phyloP scores from a whole-genome alignment of 2,113 vertebrate genomes.

The Brachionichthys hirsutus region DNA sequence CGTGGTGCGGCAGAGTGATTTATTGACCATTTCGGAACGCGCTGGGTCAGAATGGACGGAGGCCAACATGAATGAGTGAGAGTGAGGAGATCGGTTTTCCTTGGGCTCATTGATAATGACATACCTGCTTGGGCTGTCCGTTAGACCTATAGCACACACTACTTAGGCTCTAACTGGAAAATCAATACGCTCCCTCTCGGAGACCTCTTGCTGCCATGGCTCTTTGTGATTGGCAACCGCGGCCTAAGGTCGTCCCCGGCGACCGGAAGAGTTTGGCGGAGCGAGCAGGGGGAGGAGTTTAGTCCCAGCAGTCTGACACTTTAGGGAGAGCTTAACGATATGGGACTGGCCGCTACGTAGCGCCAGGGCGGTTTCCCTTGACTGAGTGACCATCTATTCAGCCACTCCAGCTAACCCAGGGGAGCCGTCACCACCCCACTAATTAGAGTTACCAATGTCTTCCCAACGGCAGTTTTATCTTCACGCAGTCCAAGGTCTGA shows the following conservation, averaged over 20 bases:
- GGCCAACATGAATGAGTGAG: slow-evolving; percentile 86
- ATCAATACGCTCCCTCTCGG: slow-evolving; percentile 92
- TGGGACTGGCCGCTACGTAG: slow-evolving; percentile 85
- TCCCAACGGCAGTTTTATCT: slow-evolving; percentile 45
- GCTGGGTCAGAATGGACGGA: slow-evolving; percentile 83
- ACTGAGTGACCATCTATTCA: slow-evolving; percentile 87
- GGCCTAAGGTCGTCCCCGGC: slow-evolving; percentile 93
- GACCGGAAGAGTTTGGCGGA: slow-evolving; percentile 82
- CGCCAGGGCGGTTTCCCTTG: slow-evolving; percentile 84
- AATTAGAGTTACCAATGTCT: slow-evolving; percentile 68
- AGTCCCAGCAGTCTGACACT: slow-evolving; percentile 64
- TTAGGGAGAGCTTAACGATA: slow-evolving; percentile 82
- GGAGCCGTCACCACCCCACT: slow-evolving; percentile 63
- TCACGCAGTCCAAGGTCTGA: slow-evolving; percentile 40
- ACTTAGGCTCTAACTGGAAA: slow-evolving; percentile 99
- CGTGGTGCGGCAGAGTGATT: slow-evolving; percentile 86
- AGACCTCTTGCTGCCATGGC: slow-evolving; percentile 90
- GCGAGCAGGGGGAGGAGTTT: slow-evolving; percentile 81
- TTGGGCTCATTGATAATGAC: slow-evolving; percentile 98
- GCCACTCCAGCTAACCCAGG: slow-evolving; percentile 63
- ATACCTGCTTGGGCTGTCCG: slow-evolving; percentile 95
- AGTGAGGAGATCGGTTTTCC: slow-evolving; percentile 82
- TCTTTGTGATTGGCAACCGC: slow-evolving; percentile 94
- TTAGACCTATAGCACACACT: slow-evolving; percentile 95
- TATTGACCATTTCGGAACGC: slow-evolving; percentile 86